A percentile compares a stretch with the other conserved stretches of the same genome.
Conservation (phyloP, 2,797 vertebrate species). For the Spinus olivaceus region DNA sequence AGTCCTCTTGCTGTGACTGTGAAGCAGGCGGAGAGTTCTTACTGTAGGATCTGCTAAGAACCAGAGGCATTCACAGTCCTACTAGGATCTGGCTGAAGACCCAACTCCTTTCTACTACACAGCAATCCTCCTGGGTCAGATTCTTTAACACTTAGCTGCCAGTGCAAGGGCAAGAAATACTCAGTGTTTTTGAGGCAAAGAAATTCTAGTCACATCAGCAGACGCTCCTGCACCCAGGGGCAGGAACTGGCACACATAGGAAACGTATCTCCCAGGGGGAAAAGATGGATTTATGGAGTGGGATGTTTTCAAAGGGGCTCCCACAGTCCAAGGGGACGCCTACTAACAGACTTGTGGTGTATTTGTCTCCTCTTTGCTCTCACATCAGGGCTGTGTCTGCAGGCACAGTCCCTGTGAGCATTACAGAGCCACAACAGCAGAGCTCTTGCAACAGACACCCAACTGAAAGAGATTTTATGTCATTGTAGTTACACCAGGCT, state of each 20-base stretch:
- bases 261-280: background rate
- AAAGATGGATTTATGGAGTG: background rate
- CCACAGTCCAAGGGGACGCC: background rate
- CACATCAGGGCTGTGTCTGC: background rate
- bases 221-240: background rate
- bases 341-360: background rate
- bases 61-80: background rate
- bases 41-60: background rate
- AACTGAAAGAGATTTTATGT: background rate
- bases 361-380: background rate
- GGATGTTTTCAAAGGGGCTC: background rate
- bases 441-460: background rate
- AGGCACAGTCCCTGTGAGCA: background rate
- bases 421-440: background rate
- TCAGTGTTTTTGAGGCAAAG: background rate
- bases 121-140: background rate
- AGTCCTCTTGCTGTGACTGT: background rate
- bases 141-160: background rate
- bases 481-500: accelerated
- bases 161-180: background rate
- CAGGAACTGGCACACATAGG: background rate
- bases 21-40: background rate
- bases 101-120: background rate
- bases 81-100: background rate
- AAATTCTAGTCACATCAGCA: background rate